Percentiles rank a stretch among this genome's conserved stretches.
Conservation (phyloP, 2,888 invertebrate species). For the Therioaphis trifolii region DNA sequence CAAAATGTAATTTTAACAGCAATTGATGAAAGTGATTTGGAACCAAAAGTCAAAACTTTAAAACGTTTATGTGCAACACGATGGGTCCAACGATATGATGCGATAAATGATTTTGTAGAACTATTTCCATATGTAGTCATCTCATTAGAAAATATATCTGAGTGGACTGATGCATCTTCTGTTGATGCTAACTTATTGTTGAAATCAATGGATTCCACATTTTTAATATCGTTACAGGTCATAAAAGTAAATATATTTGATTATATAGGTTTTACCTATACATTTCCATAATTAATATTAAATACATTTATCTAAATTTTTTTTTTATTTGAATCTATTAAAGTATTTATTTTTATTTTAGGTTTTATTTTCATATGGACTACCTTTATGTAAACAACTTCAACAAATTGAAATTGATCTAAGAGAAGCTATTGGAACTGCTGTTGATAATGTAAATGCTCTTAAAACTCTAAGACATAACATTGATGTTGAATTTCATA, state of each 20-base stretch:
- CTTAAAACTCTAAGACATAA: constrained; percentile 12
- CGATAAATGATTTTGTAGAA: constrained; percentile 30
- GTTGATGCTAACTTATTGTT: background rate
- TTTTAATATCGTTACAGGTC: constrained; percentile 31
- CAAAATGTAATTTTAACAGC: background rate
- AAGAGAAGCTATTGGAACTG: constrained; percentile 11
- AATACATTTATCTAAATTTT: background rate
- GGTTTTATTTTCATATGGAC: constrained; percentile 23
- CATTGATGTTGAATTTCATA: constrained; percentile 29
- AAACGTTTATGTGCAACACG: constrained; percentile 39
- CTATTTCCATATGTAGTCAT: constrained; percentile 32
- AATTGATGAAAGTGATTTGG: constrained; percentile 30
- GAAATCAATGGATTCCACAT: constrained; percentile 3
- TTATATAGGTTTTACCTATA: background rate
- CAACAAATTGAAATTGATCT: constrained; percentile 21
- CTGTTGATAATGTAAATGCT: background rate
- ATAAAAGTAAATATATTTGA: background rate
- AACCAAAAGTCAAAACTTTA: background rate
- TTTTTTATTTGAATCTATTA: background rate
- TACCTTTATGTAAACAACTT: constrained; percentile 23
- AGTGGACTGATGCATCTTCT: constrained; percentile 23
- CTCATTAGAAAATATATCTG: constrained; percentile 28
- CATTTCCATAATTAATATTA: too few species aligned
- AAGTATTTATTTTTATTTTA: background rate
- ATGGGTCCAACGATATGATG: constrained; percentile 14